A percentile compares a stretch with the other conserved stretches of the same genome.
phyloP scores from a whole-genome alignment of 2,888 invertebrate species.

The Rhogogaster chlorosoma region DNA sequence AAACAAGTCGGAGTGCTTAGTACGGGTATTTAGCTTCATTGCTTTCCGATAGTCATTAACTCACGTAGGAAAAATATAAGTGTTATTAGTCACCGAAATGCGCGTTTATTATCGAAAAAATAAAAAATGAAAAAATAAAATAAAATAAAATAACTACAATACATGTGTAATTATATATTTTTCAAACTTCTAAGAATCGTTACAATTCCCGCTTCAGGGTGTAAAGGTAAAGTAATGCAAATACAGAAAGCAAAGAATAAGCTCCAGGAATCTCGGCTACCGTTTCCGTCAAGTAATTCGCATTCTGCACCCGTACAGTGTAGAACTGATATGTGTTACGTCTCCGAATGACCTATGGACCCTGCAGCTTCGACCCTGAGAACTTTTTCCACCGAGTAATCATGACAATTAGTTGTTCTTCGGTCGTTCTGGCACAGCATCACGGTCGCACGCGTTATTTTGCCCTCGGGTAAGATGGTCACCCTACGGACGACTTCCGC shows the following conservation, averaged over 20 bases:
- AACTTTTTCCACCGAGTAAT: conserved; percentile 21
- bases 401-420: conserved; percentile 62
- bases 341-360: not conserved
- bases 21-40: not conserved
- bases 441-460: conserved; percentile 49
- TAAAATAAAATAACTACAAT: too few species aligned
- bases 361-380: conserved; percentile 8
- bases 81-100: not conserved
- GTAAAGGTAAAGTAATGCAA: not conserved
- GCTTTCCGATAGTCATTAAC: not conserved
- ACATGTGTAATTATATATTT: not conserved
- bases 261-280: not conserved
- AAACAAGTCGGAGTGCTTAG: not conserved
- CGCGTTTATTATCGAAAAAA: not conserved
- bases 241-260: not conserved
- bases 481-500: conserved; percentile 60
- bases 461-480: conserved; percentile 37
- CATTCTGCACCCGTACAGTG: not conserved
- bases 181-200: not conserved
- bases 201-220: not conserved
- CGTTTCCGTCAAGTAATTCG: not conserved
- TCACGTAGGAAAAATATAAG: not conserved
- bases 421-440: not conserved
- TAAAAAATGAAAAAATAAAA: not conserved
- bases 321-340: not conserved